phyloP scores from a whole-genome alignment of 1,140 invertebrate species.

The Drosophila nannoptera region DNA sequence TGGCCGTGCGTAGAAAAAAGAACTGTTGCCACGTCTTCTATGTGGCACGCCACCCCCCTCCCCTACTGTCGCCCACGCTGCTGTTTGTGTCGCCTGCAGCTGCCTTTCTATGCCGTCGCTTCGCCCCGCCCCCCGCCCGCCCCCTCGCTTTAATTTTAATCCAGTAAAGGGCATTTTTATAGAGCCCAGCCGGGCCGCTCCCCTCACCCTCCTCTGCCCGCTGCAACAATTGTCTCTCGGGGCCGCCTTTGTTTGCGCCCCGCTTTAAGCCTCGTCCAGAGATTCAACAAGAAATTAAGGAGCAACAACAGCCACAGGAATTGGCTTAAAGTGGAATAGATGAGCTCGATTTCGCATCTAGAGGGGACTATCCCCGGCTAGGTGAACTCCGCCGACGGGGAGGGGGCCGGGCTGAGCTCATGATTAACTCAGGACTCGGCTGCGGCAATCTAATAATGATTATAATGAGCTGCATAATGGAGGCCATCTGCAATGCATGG shows the following conservation, averaged over 20 bases:
- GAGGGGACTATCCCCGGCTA: neutral
- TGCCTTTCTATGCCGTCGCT: constrained; percentile 20
- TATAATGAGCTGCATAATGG: constrained; percentile 49
- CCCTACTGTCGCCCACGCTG: neutral
- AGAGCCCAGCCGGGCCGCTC: neutral
- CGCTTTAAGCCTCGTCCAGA: constrained; percentile 42
- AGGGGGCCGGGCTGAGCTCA: constrained; percentile 3
- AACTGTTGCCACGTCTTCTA: constrained; percentile 65
- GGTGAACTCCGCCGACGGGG: constrained; percentile 2
- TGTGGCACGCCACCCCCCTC: constrained; percentile 16
- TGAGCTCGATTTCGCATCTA: too few relatives aligned
- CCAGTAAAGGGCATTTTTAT: constrained; percentile 48
- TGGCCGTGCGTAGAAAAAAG: constrained; percentile 70
- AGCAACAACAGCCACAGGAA: constrained; percentile 3
- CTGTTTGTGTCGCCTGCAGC: constrained; percentile 22
- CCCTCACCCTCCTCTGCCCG: too few relatives aligned
- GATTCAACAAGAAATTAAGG: constrained; percentile 34
- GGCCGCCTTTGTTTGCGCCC: constrained; percentile 5
- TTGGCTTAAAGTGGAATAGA: neutral
- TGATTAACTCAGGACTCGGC: constrained; percentile 21
- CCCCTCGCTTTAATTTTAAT: constrained; percentile 65
- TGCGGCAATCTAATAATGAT: constrained; percentile 34
- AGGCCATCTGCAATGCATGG: constrained; percentile 28
- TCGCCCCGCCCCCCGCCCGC: neutral
- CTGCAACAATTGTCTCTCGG: constrained; percentile 43